Conservation (phyloP, 2,113 vertebrate genomes). For the Grallaria varia region DNA sequence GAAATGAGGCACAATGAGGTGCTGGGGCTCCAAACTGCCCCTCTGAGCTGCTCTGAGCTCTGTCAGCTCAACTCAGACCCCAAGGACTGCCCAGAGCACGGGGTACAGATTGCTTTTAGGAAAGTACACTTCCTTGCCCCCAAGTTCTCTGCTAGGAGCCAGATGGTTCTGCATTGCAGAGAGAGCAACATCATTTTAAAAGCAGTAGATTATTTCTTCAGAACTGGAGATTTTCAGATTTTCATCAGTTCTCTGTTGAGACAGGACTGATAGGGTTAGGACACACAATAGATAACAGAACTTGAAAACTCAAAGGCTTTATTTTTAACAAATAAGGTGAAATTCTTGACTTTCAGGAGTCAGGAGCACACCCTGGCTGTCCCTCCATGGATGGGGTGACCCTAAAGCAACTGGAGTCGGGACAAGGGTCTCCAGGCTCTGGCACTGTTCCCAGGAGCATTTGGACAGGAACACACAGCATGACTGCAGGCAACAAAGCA, state of each 20-base stretch:
- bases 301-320: neutral
- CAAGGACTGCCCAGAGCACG: neutral
- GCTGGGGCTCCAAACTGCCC: neutral
- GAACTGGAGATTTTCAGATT: neutral
- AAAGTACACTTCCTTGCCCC: neutral
- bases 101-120: neutral
- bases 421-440: neutral
- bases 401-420: neutral
- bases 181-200: neutral
- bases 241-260: neutral
- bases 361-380: neutral
- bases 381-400: accelerated
- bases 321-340: neutral
- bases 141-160: neutral
- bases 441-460: accelerated
- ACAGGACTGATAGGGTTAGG: neutral
- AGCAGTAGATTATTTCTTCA: neutral
- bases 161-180: neutral
- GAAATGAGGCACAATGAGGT: neutral
- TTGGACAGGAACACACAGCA: neutral
- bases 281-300: neutral
- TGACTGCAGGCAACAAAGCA: neutral
- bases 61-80: neutral
- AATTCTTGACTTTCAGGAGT: neutral
- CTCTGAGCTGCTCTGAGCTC: neutral